Conservation (phyloP, 1,140 invertebrate genomes). For the Scaptomyza graminum region DNA sequence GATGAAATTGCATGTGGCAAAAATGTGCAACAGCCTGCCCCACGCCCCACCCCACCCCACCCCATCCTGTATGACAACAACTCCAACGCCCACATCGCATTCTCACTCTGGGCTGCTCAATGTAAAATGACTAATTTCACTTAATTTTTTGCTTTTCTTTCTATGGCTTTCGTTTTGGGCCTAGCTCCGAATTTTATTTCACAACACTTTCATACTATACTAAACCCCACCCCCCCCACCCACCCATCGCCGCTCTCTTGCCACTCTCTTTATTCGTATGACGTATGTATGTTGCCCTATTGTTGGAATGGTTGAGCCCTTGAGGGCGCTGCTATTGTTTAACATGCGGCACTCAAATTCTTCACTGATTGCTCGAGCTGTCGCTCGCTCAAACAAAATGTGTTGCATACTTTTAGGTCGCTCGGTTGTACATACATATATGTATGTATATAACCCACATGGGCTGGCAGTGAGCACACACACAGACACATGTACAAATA, state of each 20-base stretch:
- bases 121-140: slow-evolving; percentile 75
- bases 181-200: slow-evolving; percentile 57
- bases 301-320: background rate
- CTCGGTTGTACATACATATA: background rate
- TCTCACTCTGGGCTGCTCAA: slow-evolving; percentile 9
- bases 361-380: slow-evolving; percentile 60
- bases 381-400: slow-evolving; percentile 19
- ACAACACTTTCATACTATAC: slow-evolving; percentile 39
- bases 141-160: slow-evolving; percentile 38
- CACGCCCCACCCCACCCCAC: background rate
- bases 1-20: slow-evolving; percentile 66
- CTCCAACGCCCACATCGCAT: background rate
- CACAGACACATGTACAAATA: background rate
- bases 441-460: slow-evolving; percentile 24
- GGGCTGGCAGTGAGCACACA: slow-evolving; percentile 1
- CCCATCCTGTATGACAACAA: no score
- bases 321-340: slow-evolving; percentile 42
- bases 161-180: slow-evolving; percentile 10
- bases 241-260: background rate
- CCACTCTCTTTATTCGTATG: no score
- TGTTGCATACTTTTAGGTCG: slow-evolving; percentile 44
- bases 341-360: slow-evolving; percentile 63
- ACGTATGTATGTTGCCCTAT: background rate
- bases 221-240: background rate
- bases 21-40: slow-evolving; percentile 74